A percentile compares a stretch with the other conserved stretches of the same genome.
Evolutionary conservation across 1,140 invertebrate species (phyloP).

Genomic region (Lerema accius): DNA sequence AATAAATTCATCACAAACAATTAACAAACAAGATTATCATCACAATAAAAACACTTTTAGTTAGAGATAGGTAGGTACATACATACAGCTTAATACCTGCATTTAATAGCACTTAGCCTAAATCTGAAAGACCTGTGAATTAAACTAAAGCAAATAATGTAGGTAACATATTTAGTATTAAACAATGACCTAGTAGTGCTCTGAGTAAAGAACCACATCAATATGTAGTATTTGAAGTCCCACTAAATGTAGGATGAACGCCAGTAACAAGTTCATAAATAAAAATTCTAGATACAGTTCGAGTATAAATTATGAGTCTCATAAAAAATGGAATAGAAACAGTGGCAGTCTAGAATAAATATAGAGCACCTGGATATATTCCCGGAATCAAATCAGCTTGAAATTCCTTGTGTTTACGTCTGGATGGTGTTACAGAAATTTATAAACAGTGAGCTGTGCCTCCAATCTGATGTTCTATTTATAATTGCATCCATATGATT

Average conservation of each 20-base stretch:
- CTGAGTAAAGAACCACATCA: too few species aligned
- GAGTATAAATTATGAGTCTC: background rate
- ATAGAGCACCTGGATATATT: constrained; percentile 45
- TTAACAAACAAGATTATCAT: too few species aligned
- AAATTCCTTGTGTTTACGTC: constrained; percentile 52
- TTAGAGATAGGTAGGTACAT: too few species aligned
- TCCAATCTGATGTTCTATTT: constrained; percentile 12
- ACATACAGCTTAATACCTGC: too few species aligned
- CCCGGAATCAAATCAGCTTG: constrained; percentile 42
- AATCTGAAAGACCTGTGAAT: too few species aligned
- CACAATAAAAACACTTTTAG: too few species aligned
- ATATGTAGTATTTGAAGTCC: too few species aligned
- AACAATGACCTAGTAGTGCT: too few species aligned
- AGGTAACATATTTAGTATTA: too few species aligned
- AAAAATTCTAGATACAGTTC: background rate
- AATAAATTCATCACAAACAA: too few species aligned
- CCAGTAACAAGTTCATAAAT: background rate
- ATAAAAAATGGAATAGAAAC: background rate
- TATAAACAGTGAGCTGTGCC: constrained; percentile 39
- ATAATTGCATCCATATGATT: constrained; percentile 28
- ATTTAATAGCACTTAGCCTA: too few species aligned
- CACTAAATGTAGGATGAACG: background rate
- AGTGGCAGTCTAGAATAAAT: constrained; percentile 33
- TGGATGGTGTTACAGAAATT: constrained; percentile 53
- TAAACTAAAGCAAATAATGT: too few species aligned